Base-by-base conservation (phyloP, 1,140 invertebrate species). In the Charaxes varanes region DNA sequence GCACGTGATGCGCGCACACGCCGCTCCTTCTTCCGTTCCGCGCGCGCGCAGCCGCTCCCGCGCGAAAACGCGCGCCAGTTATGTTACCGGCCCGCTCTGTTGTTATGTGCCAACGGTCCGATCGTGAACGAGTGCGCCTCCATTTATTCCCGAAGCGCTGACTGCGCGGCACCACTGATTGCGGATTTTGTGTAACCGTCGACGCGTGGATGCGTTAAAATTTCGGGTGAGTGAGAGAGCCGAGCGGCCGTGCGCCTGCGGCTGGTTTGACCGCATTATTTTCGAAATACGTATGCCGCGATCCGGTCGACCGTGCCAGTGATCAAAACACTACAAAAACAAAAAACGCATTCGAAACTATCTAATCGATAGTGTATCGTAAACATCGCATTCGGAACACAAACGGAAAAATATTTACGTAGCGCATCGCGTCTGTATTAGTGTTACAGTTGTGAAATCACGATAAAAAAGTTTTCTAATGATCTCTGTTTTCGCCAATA, bases 261-360 rank as follows among this genome's bases (percentile, higher is more conserved):
- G 71, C 76, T 68, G 72, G 77, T 82, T 73, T 82, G 77, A 82
- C 77, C 77, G 77, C 77, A 82, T 82, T 82, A 81, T 81, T 81
- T 77, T 73, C 66, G 74, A 77, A 78, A 81, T 81, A 81, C 77
- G 72, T 77, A 77, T 68, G 62, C 68, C 57, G 53, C 59, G 62
- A 74, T 74, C 70, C 74, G 70, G 64, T 69, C 64, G 71, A 62
- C 58, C 62, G 63, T 50, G 70, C 62, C 64, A 72, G 63, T 57
- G 53, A 78, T 78, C 71, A 79, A 82, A 82, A 82, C 74, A 82
- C 67, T 66, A 72, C 70, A 65, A 71, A 63, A 73, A 74, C 68
- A 68, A 62, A 61, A 68, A 62, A 66, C 59, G 58, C 53, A 62
- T 57, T 53, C 51, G 53, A 35, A 34, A 28, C 21, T 37, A 34